Evolutionary conservation across 2,113 vertebrate species (phyloP), one percentile per base, ranked within the genome.

Genomic region (Spilogale gracilis): DNA sequence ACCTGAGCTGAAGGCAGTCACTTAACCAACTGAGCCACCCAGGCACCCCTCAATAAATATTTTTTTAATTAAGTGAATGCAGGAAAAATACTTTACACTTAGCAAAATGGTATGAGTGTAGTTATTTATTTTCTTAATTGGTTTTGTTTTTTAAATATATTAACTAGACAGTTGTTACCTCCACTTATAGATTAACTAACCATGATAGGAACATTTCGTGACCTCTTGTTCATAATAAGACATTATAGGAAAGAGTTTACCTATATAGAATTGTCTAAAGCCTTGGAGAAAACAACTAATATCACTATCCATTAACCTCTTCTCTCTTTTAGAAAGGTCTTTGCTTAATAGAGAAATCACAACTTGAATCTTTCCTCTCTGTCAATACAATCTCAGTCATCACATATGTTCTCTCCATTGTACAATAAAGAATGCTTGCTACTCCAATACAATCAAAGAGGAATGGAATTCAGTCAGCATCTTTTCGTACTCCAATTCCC

Each of bases 261-360:
- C 7, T 32, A 82, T 14, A 20, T 78, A 85, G 45, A 91, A 82
- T 27, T 89, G 5, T 67, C 56, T 71, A 58, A 90, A 54, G 1
- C 21, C 18, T 89, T 89, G 9, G 18, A 76, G 45, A 60, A 95
- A 89, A 27, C 18, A 84, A 14, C 8, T 94, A 76, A 67, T 89
- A 78, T n/a, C 27, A 38, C 21, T 43, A 54, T 65, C 5, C 71
- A 45, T 43, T 95, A 79, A 73, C 83, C 5, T 65, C 30, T 71
- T 76, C 1, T 85, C 25, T 4, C 27, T 81, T 93, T 67, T 93
- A n/a, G 50, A 94, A 73, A 82, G 17, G 9, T 48, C 56, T 95
- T 86, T 91, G 38, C 56, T 96, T 87, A 78, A 56, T 74, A 92
- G 5, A 96, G 43, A 94, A 88, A 92, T 83, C 25, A 67, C 12